Base-by-base conservation (phyloP, 1,140 invertebrate species). In the Atta cephalotes region DNA sequence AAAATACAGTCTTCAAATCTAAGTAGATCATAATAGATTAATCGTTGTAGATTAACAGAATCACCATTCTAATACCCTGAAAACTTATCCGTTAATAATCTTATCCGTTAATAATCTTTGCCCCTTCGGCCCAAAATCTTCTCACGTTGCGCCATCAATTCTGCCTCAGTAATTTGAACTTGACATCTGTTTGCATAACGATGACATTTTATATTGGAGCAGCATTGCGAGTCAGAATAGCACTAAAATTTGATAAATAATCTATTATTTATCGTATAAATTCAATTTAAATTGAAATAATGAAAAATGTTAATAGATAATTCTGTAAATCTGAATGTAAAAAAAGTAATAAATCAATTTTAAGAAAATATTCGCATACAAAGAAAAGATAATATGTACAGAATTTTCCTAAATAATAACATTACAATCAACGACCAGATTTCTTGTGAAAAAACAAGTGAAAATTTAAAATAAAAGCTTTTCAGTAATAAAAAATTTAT, bases 161-260 rank as follows among this genome's bases (percentile, higher is more conserved):
- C 93, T 9, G 88, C 93, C 16, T 66, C 74, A 0, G 93, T 95
- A 53, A 95, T 95, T 81, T 79, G 35, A n/a, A 95, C 93, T 92
- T 94, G 94, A 88, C 95, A 95, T 85, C 93, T 93, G 6, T 91
- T 71, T 1, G 94, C 94, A 31, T 87, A 94, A 49, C 3, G 25
- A 74, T 95, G 89, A 78, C 95, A 95, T 35, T 16, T 91, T 3
- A 91, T 84, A 35, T 65, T 72, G 0, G 6, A 0, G 21, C 95
- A 95, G 71, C 94, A 95, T 0, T 93, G 3, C 0, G 58, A 71
- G 9, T 2, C 58, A 6, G 31, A 51, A 0, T 84, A 28, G 45
- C 94, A 94, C 94, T 94, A 70, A 89, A 93, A 93, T 71, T 58
- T 60, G 31, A 88, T 18, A 58, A 86, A 60, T 18, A 49, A 68